Evolutionary conservation across 2,888 invertebrate genomes (phyloP).

Genomic region (Leptinotarsa haldemani): DNA sequence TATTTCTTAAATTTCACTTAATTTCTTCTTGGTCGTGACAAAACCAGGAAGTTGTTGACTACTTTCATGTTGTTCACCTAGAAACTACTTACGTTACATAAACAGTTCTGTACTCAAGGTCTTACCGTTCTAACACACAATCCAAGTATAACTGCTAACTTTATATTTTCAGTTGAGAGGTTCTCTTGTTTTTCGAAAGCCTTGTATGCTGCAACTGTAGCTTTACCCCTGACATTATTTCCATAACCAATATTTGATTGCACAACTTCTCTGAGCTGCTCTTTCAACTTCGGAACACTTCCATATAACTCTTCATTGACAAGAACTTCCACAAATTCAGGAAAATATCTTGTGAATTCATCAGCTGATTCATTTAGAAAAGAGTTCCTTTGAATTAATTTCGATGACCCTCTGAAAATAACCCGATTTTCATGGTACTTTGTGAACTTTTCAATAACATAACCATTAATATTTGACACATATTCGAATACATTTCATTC

Average conservation of each 20-base stretch:
- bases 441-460: too few species aligned
- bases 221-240: conserved; percentile 6
- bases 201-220: conserved; percentile 9
- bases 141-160: conserved; percentile 10
- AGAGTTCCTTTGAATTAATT: not conserved
- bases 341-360: not conserved
- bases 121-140: conserved; percentile 23
- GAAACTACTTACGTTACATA: not conserved
- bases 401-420: too few species aligned
- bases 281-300: not conserved
- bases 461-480: too few species aligned
- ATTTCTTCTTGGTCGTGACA: too few species aligned
- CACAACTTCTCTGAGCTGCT: not conserved
- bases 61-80: not conserved
- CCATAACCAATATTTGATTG: conserved; percentile 10
- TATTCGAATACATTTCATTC: too few species aligned
- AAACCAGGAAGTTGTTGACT: too few species aligned
- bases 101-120: not conserved
- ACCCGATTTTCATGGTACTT: too few species aligned
- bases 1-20: too few species aligned
- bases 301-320: not conserved
- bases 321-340: conserved; percentile 3
- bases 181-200: conserved; percentile 14
- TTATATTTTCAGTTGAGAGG: conserved; percentile 23
- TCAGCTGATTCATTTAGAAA: not conserved